A percentile compares a stretch with the other conserved stretches of the same genome.
Conservation (phyloP, 2,797 vertebrate species). For the Protosalanx chinensis region DNA sequence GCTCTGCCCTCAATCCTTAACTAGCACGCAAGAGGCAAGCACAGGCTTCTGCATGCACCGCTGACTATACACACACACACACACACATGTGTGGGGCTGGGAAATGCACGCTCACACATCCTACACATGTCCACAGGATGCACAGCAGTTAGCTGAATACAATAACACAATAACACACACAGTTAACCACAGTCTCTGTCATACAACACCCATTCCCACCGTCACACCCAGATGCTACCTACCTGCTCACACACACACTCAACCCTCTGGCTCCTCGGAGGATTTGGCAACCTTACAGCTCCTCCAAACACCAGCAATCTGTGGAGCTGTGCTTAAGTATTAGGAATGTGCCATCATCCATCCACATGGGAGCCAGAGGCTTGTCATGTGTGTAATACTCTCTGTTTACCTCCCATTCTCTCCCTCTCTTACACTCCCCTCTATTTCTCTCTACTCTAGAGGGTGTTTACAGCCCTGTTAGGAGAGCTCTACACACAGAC, state of each 20-base stretch:
- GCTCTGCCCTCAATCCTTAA: constrained; percentile 67
- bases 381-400: constrained; percentile 41
- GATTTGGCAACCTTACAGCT: constrained; percentile 52
- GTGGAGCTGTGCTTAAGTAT: constrained; percentile 40
- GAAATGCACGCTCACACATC: constrained; percentile 11
- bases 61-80: constrained; percentile 23
- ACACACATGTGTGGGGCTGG: neutral
- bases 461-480: constrained; percentile 58
- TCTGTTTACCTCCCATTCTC: too few species aligned
- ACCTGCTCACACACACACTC: constrained; percentile 32
- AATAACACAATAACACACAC: constrained; percentile 10
- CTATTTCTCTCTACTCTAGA: constrained; percentile 39
- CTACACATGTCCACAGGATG: constrained; percentile 27
- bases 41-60: constrained; percentile 47
- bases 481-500: constrained; percentile 43
- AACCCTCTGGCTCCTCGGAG: constrained; percentile 29
- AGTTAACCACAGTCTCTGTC: constrained; percentile 22
- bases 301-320: constrained; percentile 52
- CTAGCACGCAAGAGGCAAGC: constrained; percentile 52
- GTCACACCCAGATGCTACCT: constrained; percentile 47
- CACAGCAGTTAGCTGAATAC: constrained; percentile 31
- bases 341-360: constrained; percentile 54
- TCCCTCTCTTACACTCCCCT: neutral
- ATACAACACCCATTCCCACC: constrained; percentile 37
- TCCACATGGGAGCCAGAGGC: constrained; percentile 42